These are phyloP conservation scores for Drosophila paucipuncta DNA, from an alignment of 2,888 invertebrate species.

Conservation along the genomic window DNA sequence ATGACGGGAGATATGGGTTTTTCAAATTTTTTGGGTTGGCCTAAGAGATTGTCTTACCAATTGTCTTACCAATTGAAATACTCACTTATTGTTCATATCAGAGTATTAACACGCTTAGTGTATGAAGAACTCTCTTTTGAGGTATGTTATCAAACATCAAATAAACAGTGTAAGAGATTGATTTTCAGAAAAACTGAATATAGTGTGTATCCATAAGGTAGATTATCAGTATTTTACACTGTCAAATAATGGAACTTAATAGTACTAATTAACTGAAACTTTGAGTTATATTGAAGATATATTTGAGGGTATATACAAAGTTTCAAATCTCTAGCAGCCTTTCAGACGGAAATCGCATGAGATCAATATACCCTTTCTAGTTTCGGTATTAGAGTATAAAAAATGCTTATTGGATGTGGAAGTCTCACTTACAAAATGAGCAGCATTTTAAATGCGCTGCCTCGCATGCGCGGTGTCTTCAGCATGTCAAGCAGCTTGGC, in stretches of 20 bases:
- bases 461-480: slow-evolving; percentile 86
- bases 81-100: background rate
- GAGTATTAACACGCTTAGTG: background rate
- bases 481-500: slow-evolving; percentile 85
- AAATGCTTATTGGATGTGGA: background rate
- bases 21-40: background rate
- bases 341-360: background rate
- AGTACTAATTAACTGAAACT: background rate
- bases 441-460: slow-evolving; percentile 86
- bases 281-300: background rate
- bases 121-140: background rate
- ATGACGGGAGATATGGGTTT: too few species aligned
- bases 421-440: slow-evolving; percentile 86
- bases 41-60: background rate
- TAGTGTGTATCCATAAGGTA: background rate
- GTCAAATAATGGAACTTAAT: background rate
- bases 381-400: background rate
- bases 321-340: background rate
- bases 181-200: too few species aligned
- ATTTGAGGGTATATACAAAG: background rate
- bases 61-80: background rate
- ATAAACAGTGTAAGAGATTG: background rate
- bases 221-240: background rate
- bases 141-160: background rate
- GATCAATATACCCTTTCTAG: background rate